Evolutionary conservation across 2,888 invertebrate genomes (phyloP).

Genomic region (Antitype chi): DNA sequence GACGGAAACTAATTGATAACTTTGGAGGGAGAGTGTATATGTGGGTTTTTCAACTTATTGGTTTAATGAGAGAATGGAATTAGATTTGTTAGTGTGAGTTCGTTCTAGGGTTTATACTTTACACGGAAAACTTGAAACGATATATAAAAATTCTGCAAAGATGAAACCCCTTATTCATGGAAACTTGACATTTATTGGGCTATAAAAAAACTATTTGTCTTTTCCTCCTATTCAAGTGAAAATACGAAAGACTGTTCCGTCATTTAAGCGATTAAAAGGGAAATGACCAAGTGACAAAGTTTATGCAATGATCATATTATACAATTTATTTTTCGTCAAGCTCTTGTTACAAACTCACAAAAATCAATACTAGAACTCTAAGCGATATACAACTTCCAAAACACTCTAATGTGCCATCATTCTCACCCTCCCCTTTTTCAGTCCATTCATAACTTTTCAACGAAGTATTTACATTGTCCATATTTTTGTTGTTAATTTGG

Average conservation of each 20-base stretch:
- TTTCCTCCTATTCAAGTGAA: slow-evolving; percentile 15
- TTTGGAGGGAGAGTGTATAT: slow-evolving; percentile 32
- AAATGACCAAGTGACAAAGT: background rate
- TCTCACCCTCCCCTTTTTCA: slow-evolving; percentile 40
- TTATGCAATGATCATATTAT: background rate
- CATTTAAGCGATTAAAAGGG: background rate
- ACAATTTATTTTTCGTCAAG: background rate
- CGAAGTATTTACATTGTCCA: slow-evolving; percentile 41
- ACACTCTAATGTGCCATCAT: slow-evolving; percentile 49
- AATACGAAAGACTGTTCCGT: background rate
- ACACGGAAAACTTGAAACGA: background rate
- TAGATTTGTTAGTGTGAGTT: background rate
- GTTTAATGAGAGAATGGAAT: slow-evolving; percentile 23
- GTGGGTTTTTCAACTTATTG: slow-evolving; percentile 33
- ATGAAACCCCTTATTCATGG: slow-evolving; percentile 8
- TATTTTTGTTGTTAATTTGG: slow-evolving; percentile 55
- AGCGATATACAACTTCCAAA: slow-evolving; percentile 23
- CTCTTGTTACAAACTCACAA: background rate
- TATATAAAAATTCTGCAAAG: background rate
- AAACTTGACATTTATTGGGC: slow-evolving; percentile 11
- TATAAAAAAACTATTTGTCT: slow-evolving; percentile 17
- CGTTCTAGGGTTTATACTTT: background rate
- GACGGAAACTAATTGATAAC: slow-evolving; percentile 52
- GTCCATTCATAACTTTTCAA: slow-evolving; percentile 37
- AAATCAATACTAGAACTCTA: slow-evolving; percentile 27